A percentile compares a stretch with the other conserved stretches of the same genome.
phyloP scores from a whole-genome alignment of 2,888 invertebrate genomes.

The Tortricodes alternella region DNA sequence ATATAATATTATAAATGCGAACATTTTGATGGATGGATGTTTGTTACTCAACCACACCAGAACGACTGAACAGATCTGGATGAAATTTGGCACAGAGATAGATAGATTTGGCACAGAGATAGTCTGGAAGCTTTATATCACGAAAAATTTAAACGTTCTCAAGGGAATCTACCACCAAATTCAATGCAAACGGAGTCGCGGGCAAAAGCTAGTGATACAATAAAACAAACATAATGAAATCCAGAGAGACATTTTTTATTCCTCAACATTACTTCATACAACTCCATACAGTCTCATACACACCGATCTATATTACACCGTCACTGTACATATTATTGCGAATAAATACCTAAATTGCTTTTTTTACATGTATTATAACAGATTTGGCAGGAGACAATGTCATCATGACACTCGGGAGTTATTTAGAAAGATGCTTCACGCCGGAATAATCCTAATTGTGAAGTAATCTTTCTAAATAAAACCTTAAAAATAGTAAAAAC shows the following conservation, averaged over 20 bases:
- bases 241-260: conserved; percentile 77
- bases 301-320: conserved; percentile 60
- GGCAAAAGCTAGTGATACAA: conserved; percentile 34
- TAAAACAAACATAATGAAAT: conserved; percentile 57
- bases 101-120: too few species aligned
- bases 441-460: neutral
- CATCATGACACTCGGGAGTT: conserved; percentile 10
- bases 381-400: conserved; percentile 45
- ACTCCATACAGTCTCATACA: conserved; percentile 63
- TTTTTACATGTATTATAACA: conserved; percentile 35
- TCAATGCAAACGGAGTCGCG: too few species aligned
- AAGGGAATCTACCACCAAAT: too few species aligned
- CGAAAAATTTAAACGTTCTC: too few species aligned
- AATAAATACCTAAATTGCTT: conserved; percentile 73
- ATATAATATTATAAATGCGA: too few species aligned
- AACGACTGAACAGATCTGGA: too few species aligned
- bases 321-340: conserved; percentile 75
- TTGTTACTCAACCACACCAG: too few species aligned
- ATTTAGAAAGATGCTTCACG: conserved; percentile 2
- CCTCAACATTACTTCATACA: conserved; percentile 66
- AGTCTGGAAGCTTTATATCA: too few species aligned
- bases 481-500: too few species aligned
- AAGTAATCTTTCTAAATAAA: conserved; percentile 2
- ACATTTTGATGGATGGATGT: too few species aligned
- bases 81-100: too few species aligned